These are phyloP conservation scores for Microplitis demolitor DNA, from an alignment of 1,140 invertebrate species.

Conservation along the genomic window DNA sequence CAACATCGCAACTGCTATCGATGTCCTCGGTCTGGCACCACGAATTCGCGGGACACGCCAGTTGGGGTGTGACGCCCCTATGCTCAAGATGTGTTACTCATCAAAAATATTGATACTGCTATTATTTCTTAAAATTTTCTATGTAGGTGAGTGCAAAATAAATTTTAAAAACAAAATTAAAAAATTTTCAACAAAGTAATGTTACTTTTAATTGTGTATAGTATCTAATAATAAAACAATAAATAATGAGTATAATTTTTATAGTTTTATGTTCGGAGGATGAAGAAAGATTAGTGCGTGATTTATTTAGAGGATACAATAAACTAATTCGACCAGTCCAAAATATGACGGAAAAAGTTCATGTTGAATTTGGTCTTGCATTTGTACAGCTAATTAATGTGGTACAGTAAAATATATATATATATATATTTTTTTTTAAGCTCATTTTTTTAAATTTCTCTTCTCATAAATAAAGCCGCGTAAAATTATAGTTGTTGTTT, in stretches of 20 bases:
- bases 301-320: constrained; percentile 98
- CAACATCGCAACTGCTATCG: too few species aligned
- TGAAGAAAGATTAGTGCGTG: constrained; percentile 93
- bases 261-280: constrained; percentile 84
- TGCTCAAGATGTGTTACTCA: too few species aligned
- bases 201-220: not conserved
- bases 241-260: constrained; percentile 13
- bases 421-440: constrained; percentile 4
- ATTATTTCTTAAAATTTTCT: too few species aligned
- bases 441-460: constrained; percentile 24
- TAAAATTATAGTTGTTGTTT: too few species aligned
- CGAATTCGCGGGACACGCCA: too few species aligned
- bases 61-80: too few species aligned
- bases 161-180: too few species aligned
- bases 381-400: constrained; percentile 99
- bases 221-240: not conserved
- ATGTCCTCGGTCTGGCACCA: too few species aligned
- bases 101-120: too few species aligned
- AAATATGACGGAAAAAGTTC: constrained; percentile 96
- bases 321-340: constrained; percentile 97
- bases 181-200: not conserved
- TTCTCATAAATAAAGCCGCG: constrained; percentile 14
- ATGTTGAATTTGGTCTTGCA: constrained; percentile 94
- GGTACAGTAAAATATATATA: constrained; percentile 63
- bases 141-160: too few species aligned